Conservation (phyloP, 2,888 invertebrate genomes). For the Alitta virens region DNA sequence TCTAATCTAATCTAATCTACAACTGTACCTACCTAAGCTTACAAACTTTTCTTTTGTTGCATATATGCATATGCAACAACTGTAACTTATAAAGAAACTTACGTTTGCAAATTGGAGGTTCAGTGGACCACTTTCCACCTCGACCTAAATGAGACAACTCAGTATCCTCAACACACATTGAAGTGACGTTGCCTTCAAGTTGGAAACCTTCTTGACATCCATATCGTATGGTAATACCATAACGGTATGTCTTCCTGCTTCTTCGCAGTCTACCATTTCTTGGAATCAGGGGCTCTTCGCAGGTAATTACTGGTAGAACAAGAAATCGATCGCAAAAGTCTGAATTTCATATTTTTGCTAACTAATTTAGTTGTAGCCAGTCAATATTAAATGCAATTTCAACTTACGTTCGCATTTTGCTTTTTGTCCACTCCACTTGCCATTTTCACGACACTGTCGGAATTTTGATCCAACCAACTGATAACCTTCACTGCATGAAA, state of each 20-base stretch:
- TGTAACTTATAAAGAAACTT: not conserved
- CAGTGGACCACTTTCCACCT: not conserved
- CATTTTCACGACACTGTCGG: not conserved
- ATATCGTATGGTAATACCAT: not conserved
- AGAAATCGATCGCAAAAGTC: no score
- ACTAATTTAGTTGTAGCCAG: no score
- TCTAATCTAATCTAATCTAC: no score
- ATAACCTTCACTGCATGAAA: not conserved
- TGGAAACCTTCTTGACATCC: not conserved
- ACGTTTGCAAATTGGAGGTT: not conserved
- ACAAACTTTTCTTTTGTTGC: no score
- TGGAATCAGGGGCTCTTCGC: not conserved
- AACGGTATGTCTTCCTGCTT: not conserved
- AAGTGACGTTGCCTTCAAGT: not conserved
- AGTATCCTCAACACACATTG: not conserved
- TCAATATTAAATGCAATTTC: no score
- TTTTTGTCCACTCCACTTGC: not conserved
- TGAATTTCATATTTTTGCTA: no score
- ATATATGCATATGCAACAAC: no score
- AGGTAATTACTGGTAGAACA: not conserved
- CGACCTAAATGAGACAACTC: not conserved
- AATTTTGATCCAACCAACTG: not conserved
- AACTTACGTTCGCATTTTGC: not conserved
- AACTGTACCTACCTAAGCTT: no score
- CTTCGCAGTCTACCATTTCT: not conserved